Conservation (phyloP, 23 tunicate species). For the Halocynthia roretzi region DNA sequence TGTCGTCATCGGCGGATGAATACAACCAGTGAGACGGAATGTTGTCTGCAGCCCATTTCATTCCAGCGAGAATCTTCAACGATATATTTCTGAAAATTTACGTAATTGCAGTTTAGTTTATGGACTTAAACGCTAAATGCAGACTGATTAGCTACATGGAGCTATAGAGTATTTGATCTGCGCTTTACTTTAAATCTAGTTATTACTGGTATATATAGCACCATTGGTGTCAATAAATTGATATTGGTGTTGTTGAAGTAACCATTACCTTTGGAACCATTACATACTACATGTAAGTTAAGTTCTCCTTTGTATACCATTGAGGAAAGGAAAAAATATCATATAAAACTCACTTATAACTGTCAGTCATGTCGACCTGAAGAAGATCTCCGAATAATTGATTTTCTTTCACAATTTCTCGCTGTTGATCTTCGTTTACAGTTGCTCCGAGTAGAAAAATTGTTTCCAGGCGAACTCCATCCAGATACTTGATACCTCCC, state of each 20-base stretch:
- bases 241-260: no score
- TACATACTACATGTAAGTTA: no score
- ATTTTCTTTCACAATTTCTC: slow-evolving; percentile 6
- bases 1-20: slow-evolving; percentile 67
- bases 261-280: no score
- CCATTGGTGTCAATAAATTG: no score
- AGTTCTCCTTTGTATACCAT: no score
- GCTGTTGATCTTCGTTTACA: background rate
- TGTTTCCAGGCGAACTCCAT: slow-evolving; percentile 2
- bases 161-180: no score
- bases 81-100: slow-evolving; percentile 30
- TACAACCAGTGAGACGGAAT: slow-evolving; percentile 27
- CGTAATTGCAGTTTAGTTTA: no score
- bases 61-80: slow-evolving; percentile 59
- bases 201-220: no score
- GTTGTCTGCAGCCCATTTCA: slow-evolving; percentile 56
- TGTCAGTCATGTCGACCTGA: slow-evolving; percentile 1
- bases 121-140: no score
- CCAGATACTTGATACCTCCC: background rate
- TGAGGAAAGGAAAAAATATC: no score
- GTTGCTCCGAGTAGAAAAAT: slow-evolving; percentile 17
- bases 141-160: no score
- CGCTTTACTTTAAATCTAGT: no score
- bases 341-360: background rate
- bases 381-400: background rate